These are phyloP conservation scores for Drosophila tristis DNA, from an alignment of 1,140 invertebrate species.

Conservation along the genomic window DNA sequence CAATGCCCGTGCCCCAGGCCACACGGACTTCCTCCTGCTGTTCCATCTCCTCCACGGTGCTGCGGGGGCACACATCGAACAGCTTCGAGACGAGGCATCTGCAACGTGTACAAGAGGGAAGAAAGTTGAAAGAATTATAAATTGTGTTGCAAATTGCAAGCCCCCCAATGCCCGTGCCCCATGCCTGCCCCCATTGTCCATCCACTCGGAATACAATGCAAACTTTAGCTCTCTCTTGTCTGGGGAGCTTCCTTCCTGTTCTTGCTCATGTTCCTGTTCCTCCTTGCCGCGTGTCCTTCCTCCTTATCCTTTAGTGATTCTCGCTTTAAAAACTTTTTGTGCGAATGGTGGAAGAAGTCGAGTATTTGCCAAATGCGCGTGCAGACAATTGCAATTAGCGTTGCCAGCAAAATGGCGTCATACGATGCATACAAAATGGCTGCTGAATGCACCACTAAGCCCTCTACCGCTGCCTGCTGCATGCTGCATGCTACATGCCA, in stretches of 20 bases:
- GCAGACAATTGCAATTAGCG: slow-evolving; percentile 70
- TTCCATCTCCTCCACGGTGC: slow-evolving; percentile 95
- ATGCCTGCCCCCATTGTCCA: slow-evolving; percentile 26
- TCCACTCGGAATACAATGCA: slow-evolving; percentile 18
- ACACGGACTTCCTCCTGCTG: slow-evolving; percentile 96
- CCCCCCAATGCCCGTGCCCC: slow-evolving; percentile 1
- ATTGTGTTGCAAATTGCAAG: slow-evolving; percentile 40
- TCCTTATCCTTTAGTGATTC: not conserved
- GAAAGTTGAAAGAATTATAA: slow-evolving; percentile 41
- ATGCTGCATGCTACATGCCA: not conserved
- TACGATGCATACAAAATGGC: slow-evolving; percentile 50
- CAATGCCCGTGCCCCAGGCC: slow-evolving; percentile 95
- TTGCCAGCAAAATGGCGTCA: slow-evolving; percentile 63
- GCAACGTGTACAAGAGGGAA: slow-evolving; percentile 27
- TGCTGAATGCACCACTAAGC: not conserved
- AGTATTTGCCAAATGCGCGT: slow-evolving; percentile 47
- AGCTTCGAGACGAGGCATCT: slow-evolving; percentile 95
- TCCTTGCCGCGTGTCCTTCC: too few relatives aligned
- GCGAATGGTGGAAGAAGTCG: slow-evolving; percentile 6
- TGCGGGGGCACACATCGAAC: slow-evolving; percentile 96
- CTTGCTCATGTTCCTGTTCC: slow-evolving; percentile 18
- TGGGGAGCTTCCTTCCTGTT: slow-evolving; percentile 22
- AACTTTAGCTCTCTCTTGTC: slow-evolving; percentile 7
- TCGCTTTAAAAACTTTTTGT: slow-evolving; percentile 27
- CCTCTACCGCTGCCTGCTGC: too few relatives aligned